Percentiles rank a stretch among this genome's conserved stretches.
Evolutionary conservation across 2,113 vertebrate species (phyloP).

Genomic region (Lampris megalopsis): DNA sequence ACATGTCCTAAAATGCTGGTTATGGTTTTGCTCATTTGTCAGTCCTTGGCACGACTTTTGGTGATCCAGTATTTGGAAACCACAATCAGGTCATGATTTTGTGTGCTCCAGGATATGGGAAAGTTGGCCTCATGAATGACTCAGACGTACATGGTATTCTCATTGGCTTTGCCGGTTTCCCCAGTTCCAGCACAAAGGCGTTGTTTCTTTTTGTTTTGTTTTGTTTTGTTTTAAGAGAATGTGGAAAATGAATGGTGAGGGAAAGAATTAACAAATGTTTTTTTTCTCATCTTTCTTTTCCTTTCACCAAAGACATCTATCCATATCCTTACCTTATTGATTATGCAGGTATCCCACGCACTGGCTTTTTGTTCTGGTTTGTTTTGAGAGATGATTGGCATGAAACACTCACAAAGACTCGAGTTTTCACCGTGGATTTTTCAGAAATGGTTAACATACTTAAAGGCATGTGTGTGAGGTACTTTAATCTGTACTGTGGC

Average conservation of each 20-base stretch:
- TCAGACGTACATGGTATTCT: slow-evolving; percentile 54
- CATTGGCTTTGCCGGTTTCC: slow-evolving; percentile 49
- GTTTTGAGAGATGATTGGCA: slow-evolving; percentile 27
- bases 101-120: slow-evolving; percentile 59
- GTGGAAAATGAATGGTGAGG: background rate
- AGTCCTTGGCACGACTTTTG: slow-evolving; percentile 10
- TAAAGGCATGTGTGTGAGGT: slow-evolving; percentile 54
- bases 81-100: slow-evolving; percentile 23
- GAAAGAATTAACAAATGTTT: slow-evolving; percentile 44
- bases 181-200: slow-evolving; percentile 10
- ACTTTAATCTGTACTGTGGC: background rate
- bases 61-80: slow-evolving; percentile 19
- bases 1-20: background rate
- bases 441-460: slow-evolving; percentile 4
- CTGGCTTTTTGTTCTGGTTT: slow-evolving; percentile 30
- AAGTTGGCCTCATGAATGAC: slow-evolving; percentile 64
- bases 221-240: slow-evolving; percentile 2
- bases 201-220: slow-evolving; percentile 8
- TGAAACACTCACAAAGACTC: slow-evolving; percentile 11
- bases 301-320: slow-evolving; percentile 78
- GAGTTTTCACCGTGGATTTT: slow-evolving; percentile 1
- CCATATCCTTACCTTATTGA: slow-evolving; percentile 86
- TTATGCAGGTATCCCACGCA: slow-evolving; percentile 76
- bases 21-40: slow-evolving; percentile 1
- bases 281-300: slow-evolving; percentile 35